Conservation (phyloP, 2,797 vertebrate species). For the Manis pentadactyla region DNA sequence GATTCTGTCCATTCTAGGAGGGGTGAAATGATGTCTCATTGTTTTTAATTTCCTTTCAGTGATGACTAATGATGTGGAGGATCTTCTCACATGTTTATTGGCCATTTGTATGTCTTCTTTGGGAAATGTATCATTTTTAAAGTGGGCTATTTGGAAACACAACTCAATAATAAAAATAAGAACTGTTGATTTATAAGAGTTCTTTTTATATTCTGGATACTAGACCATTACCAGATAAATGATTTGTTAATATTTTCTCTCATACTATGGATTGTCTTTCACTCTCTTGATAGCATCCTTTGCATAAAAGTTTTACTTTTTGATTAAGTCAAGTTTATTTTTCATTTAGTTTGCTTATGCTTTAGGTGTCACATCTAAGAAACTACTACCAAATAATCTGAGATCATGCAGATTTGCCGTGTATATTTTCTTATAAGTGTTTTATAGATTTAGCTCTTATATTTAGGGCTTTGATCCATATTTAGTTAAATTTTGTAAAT, state of each 20-base stretch:
- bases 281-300: neutral
- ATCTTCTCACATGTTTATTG: neutral
- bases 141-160: neutral
- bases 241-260: constrained; percentile 4
- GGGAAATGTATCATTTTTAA: neutral
- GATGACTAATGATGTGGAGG: neutral
- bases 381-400: neutral
- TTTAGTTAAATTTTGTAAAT: neutral
- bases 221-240: neutral
- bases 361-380: neutral
- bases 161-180: neutral
- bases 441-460: neutral
- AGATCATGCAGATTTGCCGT: neutral
- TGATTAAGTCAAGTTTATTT: neutral
- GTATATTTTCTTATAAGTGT: neutral
- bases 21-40: neutral
- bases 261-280: neutral
- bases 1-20: neutral
- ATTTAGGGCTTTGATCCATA: neutral
- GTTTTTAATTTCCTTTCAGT: neutral
- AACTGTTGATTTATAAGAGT: neutral
- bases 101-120: neutral
- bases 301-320: neutral
- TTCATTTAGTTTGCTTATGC: neutral
- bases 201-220: neutral